Percentiles rank a stretch among this genome's conserved stretches.
phyloP scores from a whole-genome alignment of 2,113 vertebrate genomes.

The Ramphastos sulfuratus region DNA sequence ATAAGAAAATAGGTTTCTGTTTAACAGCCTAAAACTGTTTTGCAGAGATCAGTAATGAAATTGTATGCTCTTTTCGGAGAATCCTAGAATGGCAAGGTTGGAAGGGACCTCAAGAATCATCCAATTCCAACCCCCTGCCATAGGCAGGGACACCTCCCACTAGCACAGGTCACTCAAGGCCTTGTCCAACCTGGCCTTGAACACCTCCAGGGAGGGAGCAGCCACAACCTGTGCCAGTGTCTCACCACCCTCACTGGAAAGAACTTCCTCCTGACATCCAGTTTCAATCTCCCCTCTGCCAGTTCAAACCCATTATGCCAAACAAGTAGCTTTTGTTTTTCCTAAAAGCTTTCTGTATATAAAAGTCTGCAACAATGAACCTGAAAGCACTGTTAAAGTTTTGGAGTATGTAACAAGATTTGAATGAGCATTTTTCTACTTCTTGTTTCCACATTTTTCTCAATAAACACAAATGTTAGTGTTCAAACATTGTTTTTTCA shows the following conservation, averaged over 20 bases:
- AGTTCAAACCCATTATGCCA: not conserved
- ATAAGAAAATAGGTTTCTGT: slow-evolving; percentile 22
- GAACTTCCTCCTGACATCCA: no score
- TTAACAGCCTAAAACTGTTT: slow-evolving; percentile 30
- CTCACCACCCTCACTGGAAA: no score
- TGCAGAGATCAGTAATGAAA: slow-evolving; percentile 44
- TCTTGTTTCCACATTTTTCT: not conserved
- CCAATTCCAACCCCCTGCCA: no score
- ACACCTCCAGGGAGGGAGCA: no score
- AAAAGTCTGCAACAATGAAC: not conserved
- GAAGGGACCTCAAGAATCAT: no score
- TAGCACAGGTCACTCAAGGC: no score
- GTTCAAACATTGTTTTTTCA: not conserved
- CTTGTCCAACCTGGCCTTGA: no score
- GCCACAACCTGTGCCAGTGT: no score
- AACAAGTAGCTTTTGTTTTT: not conserved
- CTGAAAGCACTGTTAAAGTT: not conserved
- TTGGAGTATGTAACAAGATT: not conserved
- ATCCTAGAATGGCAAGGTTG: no score
- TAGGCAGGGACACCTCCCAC: no score
- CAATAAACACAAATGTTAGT: not conserved
- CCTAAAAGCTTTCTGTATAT: not conserved
- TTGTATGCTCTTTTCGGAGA: not conserved
- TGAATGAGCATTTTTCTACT: not conserved
- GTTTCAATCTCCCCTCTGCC: no score